Percentiles rank a stretch among this genome's conserved stretches.
These are phyloP conservation scores for Tholera decimalis DNA, from an alignment of 2,888 invertebrate genomes.

Conservation along the genomic window DNA sequence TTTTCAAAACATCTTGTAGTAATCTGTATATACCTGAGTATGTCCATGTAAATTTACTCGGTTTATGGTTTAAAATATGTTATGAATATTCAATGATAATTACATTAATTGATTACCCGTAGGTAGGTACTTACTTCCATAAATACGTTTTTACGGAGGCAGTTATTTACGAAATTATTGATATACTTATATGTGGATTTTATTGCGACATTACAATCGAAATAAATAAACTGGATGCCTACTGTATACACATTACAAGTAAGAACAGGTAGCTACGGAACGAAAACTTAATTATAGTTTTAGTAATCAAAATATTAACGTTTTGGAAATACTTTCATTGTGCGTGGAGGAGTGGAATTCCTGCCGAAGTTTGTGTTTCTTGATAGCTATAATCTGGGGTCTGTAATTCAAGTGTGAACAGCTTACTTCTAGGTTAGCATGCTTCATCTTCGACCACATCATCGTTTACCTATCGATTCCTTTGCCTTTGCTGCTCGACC, in stretches of 20 bases:
- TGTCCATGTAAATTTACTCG: background rate
- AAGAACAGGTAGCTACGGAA: background rate
- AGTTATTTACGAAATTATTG: constrained; percentile 16
- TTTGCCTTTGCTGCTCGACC: no score
- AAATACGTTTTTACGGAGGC: constrained; percentile 9
- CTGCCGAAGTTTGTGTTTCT: no score
- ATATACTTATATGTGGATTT: constrained; percentile 3
- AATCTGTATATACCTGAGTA: background rate
- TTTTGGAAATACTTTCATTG: no score
- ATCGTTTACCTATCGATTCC: no score
- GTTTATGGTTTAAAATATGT: constrained; percentile 2
- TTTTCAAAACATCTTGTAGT: background rate
- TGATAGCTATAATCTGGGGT: no score
- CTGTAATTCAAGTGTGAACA: no score
- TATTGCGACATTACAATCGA: constrained; percentile 15
- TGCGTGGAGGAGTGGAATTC: no score
- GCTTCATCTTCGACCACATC: no score
- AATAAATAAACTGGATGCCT: constrained; percentile 10
- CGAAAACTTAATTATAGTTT: no score
- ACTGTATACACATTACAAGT: background rate
- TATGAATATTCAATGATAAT: constrained; percentile 49
- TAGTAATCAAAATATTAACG: no score
- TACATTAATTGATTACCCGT: constrained; percentile 30
- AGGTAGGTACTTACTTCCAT: background rate
- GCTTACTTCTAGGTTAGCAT: no score